Evolutionary conservation across 2,797 vertebrate genomes (phyloP), one percentile per base, ranked within the genome.

Genomic region (Numenius phaeopus): DNA sequence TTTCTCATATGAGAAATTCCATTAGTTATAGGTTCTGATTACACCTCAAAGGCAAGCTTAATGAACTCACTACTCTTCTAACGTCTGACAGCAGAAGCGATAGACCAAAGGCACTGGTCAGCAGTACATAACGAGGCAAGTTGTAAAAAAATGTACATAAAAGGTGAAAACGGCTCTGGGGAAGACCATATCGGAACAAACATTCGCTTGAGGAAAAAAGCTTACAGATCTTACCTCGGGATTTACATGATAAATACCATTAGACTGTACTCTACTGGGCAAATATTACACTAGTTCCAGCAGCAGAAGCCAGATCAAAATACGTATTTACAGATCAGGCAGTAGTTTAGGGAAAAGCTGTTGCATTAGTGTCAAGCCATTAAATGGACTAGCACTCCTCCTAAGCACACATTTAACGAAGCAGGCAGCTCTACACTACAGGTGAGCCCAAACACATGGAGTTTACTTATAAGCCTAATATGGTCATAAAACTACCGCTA

Each of bases 211-310:
- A 76, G 71, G n/a, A 14, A 77, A 61, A 90, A 83, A 46, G 5
- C 62, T 71, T 71, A 26, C 61, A 78, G 83, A 14, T 37, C 65
- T 66, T 61, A 72, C 88, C 69, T 77, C 72, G 37, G 87, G 87
- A 78, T 92, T 95, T 89, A 82, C 66, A 42, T 69, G 52, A 91
- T 64, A 86, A 95, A 87, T 81, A 40, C 27, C 42, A 76, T 71
- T 59, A 81, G 49, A 24, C 40, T 79, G 26, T 76, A 55, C 40
- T 95, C 59, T 30, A 9, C 29, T 70, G 71, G 21, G 61, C 86
- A 95, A 92, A 89, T 52, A 92, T 11, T 86, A 65, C 57, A 40
- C 77, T 83, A 49, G 54, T 83, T 90, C 52, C 52, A 59, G 24
- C 49, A 79, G 87, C 55, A 71, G 75, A 93, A 91, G 46, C 55